These are phyloP conservation scores for Bufotes viridis DNA, from an alignment of 2,797 vertebrate species.

Conservation along the genomic window DNA sequence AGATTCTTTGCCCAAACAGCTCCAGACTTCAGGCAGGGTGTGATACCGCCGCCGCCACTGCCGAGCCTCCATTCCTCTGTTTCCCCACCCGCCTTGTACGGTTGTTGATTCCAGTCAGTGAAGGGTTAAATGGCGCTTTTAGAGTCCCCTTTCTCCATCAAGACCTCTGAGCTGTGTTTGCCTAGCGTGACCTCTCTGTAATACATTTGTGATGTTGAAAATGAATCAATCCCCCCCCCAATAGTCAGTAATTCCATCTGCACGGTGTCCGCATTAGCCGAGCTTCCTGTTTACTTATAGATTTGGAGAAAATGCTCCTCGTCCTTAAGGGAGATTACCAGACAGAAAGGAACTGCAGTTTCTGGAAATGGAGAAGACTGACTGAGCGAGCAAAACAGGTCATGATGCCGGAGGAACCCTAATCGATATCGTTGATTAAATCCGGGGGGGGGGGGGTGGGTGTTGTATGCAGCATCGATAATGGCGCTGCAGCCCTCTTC, in stretches of 20 bases:
- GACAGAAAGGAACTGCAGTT: background rate
- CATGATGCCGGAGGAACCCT: background rate
- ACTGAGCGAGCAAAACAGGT: background rate
- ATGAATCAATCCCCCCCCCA: background rate
- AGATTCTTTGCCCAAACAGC: slow-evolving; percentile 74
- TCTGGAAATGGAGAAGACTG: slow-evolving; percentile 16
- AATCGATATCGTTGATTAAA: background rate
- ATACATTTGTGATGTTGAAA: background rate
- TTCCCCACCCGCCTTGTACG: background rate
- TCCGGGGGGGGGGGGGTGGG: background rate
- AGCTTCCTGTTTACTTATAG: slow-evolving; percentile 48
- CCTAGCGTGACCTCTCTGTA: slow-evolving; percentile 14
- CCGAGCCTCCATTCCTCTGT: slow-evolving; percentile 69
- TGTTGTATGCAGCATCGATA: background rate
- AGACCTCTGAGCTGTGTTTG: background rate
- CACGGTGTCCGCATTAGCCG: slow-evolving; percentile 6
- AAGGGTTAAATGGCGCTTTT: background rate
- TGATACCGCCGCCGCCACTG: slow-evolving; percentile 74
- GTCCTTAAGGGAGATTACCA: slow-evolving; percentile 16
- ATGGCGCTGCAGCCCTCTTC: background rate
- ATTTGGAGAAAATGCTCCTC: slow-evolving; percentile 5
- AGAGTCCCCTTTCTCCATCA: background rate
- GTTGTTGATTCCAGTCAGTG: background rate
- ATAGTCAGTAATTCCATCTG: slow-evolving; percentile 28
- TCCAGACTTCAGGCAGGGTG: slow-evolving; percentile 74